A percentile compares a stretch with the other conserved stretches of the same genome.
These are phyloP conservation scores for Glandiceps talaboti DNA, from an alignment of 53 echinoderm and acorn worm species.

Conservation along the genomic window DNA sequence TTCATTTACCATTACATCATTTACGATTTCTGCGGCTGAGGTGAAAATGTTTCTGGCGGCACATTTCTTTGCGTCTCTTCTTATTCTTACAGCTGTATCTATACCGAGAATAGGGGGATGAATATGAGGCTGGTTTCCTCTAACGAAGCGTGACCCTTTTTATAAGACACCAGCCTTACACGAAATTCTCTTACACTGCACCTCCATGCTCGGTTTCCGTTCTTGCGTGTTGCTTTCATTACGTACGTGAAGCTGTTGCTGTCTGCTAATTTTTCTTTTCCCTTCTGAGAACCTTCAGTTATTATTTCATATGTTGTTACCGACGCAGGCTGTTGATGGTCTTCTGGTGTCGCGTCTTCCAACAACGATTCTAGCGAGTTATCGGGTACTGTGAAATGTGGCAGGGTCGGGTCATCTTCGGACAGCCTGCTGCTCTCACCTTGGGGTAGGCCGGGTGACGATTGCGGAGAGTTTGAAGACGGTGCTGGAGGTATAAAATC, in stretches of 20 bases:
- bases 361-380: too few species aligned
- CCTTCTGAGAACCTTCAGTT: background rate
- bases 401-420: too few species aligned
- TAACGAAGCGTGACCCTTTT: background rate
- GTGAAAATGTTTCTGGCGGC: constrained; percentile 1
- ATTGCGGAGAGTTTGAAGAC: too few species aligned
- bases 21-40: constrained; percentile 11
- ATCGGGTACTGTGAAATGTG: too few species aligned
- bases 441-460: too few species aligned
- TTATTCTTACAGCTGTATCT: background rate
- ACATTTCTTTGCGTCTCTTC: background rate
- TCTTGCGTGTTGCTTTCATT: too few species aligned
- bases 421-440: too few species aligned
- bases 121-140: background rate
- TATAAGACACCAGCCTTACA: background rate
- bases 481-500: too few species aligned
- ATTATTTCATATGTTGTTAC: background rate
- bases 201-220: background rate
- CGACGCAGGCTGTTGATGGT: too few species aligned
- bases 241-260: background rate
- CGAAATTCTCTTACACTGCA: background rate
- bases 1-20: constrained; percentile 6
- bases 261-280: background rate
- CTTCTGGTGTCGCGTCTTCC: too few species aligned
- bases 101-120: background rate